Evolutionary conservation across 2,888 invertebrate genomes (phyloP).

Genomic region (Seladonia tumulorum): DNA sequence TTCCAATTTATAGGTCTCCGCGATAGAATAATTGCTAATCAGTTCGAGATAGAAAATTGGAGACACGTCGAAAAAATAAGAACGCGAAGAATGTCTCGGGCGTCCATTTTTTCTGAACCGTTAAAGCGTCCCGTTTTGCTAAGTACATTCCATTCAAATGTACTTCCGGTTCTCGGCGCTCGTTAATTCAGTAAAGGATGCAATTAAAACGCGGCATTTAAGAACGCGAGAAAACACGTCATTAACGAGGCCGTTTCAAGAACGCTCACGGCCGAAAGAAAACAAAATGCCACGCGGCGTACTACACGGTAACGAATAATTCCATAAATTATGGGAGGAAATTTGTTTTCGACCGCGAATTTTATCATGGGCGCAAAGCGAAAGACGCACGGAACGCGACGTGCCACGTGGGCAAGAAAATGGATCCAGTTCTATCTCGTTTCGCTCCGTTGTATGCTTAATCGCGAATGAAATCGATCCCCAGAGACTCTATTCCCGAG

Average conservation of each 20-base stretch:
- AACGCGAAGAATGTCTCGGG: neutral
- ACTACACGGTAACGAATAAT: conserved; percentile 25
- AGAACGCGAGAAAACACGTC: neutral
- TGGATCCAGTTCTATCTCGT: conserved; percentile 23
- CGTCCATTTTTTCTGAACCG: neutral
- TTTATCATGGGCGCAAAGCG: conserved; percentile 23
- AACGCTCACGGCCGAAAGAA: neutral
- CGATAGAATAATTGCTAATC: neutral
- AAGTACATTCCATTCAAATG: neutral
- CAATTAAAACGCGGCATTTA: conserved; percentile 1
- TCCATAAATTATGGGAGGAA: conserved; percentile 44
- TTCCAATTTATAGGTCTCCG: neutral
- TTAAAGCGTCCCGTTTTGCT: neutral
- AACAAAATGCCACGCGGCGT: neutral
- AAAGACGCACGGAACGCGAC: neutral
- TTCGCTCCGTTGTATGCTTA: conserved; percentile 12
- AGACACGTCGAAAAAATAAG: neutral
- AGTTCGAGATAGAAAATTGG: neutral
- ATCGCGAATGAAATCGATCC: conserved; percentile 35
- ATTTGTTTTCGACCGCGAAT: conserved; percentile 21
- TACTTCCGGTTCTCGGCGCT: neutral
- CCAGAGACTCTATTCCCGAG: conserved; percentile 24
- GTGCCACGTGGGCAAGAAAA: conserved; percentile 30
- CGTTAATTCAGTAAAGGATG: neutral
- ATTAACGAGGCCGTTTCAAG: neutral